These are phyloP conservation scores for Tenualosa thibaudeaui DNA, from an alignment of 2,797 vertebrate species.

Conservation along the genomic window DNA sequence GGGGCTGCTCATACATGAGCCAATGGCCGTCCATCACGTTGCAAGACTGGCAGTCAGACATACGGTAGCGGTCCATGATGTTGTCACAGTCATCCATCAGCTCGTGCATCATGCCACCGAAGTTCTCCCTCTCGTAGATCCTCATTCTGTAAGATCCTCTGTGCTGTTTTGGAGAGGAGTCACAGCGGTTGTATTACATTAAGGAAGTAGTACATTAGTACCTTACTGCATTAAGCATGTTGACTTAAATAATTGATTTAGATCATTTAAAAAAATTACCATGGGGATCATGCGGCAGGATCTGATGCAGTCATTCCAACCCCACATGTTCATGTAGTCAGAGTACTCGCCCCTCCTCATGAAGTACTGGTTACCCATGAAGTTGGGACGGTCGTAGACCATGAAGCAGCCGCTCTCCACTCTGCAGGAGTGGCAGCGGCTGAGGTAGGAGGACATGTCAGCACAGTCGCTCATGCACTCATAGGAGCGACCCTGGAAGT, in stretches of 20 bases:
- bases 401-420: conserved; percentile 74
- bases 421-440: conserved; percentile 69
- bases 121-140: conserved; percentile 72
- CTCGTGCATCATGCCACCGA: conserved; percentile 66
- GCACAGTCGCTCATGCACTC: conserved; percentile 66
- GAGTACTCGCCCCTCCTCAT: conserved; percentile 69
- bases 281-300: conserved; percentile 66
- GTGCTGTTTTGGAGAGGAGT: conserved; percentile 51
- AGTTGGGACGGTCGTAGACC: conserved; percentile 68
- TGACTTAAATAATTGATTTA: background rate
- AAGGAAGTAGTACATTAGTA: too few relatives aligned
- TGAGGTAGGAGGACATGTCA: conserved; percentile 68
- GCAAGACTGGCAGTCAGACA: conserved; percentile 65
- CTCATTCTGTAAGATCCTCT: conserved; percentile 65
- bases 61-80: conserved; percentile 65
- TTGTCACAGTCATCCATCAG: conserved; percentile 68
- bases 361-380: conserved; percentile 68
- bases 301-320: conserved; percentile 60
- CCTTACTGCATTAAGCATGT: too few relatives aligned
- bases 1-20: conserved; percentile 69
- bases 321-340: conserved; percentile 67
- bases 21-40: conserved; percentile 68
- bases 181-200: background rate
- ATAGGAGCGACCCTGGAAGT: conserved; percentile 73
- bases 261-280: conserved; percentile 49